These are phyloP conservation scores for Zaprionus nigranus DNA, from an alignment of 1,140 invertebrate species.

Conservation along the genomic window DNA sequence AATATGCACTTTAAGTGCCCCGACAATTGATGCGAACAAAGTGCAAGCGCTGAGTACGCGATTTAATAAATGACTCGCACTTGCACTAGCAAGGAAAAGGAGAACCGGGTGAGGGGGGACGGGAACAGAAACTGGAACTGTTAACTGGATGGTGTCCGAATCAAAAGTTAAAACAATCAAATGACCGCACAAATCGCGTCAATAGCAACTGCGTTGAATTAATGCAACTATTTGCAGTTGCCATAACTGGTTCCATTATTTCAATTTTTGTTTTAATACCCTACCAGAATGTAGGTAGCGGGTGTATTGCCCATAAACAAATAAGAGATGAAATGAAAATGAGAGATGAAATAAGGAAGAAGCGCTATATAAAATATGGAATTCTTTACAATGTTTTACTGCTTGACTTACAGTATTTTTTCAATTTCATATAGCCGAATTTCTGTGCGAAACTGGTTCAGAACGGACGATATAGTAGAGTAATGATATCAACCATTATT, in stretches of 20 bases:
- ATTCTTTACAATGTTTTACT: too few relatives aligned
- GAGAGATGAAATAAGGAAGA: too few relatives aligned
- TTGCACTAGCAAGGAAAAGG: not conserved
- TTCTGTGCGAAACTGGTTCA: too few relatives aligned
- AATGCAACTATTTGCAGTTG: slow-evolving; percentile 59
- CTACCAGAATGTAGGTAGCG: not conserved
- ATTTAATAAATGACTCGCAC: slow-evolving; percentile 48
- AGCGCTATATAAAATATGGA: too few relatives aligned
- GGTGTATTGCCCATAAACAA: too few relatives aligned
- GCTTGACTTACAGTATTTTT: too few relatives aligned
- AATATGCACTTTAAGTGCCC: slow-evolving; percentile 25
- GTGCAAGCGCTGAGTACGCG: slow-evolving; percentile 44
- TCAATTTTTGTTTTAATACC: not conserved
- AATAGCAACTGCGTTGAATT: slow-evolving; percentile 42
- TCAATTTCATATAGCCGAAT: too few relatives aligned
- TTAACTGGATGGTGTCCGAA: slow-evolving; percentile 76
- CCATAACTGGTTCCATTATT: slow-evolving; percentile 77
- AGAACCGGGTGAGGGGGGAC: not conserved
- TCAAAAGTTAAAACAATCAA: slow-evolving; percentile 60
- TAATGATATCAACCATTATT: too few relatives aligned
- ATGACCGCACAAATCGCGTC: slow-evolving; percentile 57
- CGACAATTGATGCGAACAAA: slow-evolving; percentile 42
- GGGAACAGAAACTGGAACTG: slow-evolving; percentile 36
- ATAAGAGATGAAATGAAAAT: too few relatives aligned
- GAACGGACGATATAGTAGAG: too few relatives aligned